Conservation (phyloP, 2,888 invertebrate genomes). For the Diplolepis rosae region DNA sequence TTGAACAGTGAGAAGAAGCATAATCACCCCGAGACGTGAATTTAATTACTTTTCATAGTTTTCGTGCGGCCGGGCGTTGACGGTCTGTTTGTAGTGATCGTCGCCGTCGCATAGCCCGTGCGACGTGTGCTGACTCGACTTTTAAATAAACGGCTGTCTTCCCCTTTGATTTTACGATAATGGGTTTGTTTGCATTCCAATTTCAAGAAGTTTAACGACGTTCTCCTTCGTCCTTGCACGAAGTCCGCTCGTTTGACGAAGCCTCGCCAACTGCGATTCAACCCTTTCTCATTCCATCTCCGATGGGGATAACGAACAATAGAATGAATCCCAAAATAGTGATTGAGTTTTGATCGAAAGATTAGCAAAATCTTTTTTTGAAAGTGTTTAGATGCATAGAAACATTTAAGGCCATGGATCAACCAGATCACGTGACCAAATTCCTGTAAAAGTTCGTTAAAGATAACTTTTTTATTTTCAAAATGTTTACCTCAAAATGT, state of each 20-base stretch:
- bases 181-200: conserved; percentile 69
- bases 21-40: conserved; percentile 51
- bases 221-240: conserved; percentile 45
- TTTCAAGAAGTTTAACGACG: conserved; percentile 65
- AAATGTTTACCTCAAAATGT: no score
- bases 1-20: conserved; percentile 23
- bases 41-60: conserved; percentile 71
- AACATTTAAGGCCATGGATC: no score
- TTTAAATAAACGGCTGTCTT: conserved; percentile 66
- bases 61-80: conserved; percentile 62
- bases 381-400: no score
- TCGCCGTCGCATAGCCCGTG: conserved; percentile 42
- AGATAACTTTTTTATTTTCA: no score
- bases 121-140: conserved; percentile 54
- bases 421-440: no score
- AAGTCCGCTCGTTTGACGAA: conserved; percentile 31
- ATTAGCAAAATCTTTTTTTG: background rate
- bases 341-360: conserved; percentile 6
- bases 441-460: no score
- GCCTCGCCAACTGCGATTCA: conserved; percentile 12
- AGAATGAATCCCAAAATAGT: background rate
- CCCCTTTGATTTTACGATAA: conserved; percentile 68
- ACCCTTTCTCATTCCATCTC: conserved; percentile 11
- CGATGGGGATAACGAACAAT: background rate
- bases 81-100: conserved; percentile 57